These are phyloP conservation scores for Archegozetes longisetosus DNA, from an alignment of 1,140 invertebrate species.

Conservation along the genomic window DNA sequence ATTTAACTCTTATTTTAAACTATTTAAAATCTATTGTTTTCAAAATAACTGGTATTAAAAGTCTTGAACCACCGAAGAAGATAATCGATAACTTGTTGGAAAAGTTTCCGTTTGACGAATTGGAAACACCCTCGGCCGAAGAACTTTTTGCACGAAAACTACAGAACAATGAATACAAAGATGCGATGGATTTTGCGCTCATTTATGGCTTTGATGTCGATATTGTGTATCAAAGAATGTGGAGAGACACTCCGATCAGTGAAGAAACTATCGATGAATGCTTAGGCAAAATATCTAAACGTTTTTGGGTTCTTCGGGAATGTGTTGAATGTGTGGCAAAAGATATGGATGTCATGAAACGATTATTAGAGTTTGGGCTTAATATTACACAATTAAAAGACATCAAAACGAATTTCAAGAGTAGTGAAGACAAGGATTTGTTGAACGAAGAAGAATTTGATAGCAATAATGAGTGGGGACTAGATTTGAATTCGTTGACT, in stretches of 20 bases:
- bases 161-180: conserved; percentile 54
- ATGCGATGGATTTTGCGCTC: conserved; percentile 52
- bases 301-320: conserved; percentile 62
- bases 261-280: conserved; percentile 53
- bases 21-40: neutral
- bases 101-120: neutral
- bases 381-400: conserved; percentile 35
- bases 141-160: conserved; percentile 22
- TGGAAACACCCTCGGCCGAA: neutral
- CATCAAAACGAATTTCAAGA: conserved; percentile 22
- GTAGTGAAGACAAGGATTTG: neutral
- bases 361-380: conserved; percentile 55
- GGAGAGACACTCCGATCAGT: conserved; percentile 53
- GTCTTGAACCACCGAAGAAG: neutral
- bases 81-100: neutral
- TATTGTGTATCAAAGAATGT: conserved; percentile 63
- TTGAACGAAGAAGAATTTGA: neutral
- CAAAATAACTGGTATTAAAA: neutral
- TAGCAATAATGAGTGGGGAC: neutral
- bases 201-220: conserved; percentile 58
- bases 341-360: conserved; percentile 47
- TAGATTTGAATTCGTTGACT: neutral
- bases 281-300: conserved; percentile 57
- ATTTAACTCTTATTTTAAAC: neutral
- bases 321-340: conserved; percentile 57